phyloP scores from a whole-genome alignment of 2,888 invertebrate genomes.

The Labia minor region DNA sequence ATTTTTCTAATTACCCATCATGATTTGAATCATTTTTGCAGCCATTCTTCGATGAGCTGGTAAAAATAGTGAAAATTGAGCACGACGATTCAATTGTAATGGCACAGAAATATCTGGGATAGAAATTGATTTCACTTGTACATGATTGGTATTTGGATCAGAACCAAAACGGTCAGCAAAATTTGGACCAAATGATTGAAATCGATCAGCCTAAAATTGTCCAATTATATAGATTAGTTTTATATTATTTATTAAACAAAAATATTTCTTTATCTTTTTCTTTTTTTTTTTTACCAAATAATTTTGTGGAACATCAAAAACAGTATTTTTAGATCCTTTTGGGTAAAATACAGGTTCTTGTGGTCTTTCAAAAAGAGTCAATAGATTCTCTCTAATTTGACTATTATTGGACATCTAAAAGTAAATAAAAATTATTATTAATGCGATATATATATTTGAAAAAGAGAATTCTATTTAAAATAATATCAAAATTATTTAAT shows the following conservation, averaged over 20 bases:
- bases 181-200: constrained; percentile 20
- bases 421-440: not conserved
- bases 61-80: constrained; percentile 63
- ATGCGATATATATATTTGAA: too few relatives aligned
- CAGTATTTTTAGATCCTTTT: constrained; percentile 31
- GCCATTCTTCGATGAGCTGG: constrained; percentile 61
- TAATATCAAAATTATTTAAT: too few relatives aligned
- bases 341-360: constrained; percentile 63
- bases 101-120: constrained; percentile 50
- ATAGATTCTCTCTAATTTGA: constrained; percentile 31
- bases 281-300: constrained; percentile 47
- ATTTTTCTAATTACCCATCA: constrained; percentile 49
- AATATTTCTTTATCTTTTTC: too few relatives aligned
- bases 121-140: constrained; percentile 20
- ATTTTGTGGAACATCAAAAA: constrained; percentile 51
- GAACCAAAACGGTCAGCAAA: constrained; percentile 34
- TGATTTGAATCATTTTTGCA: constrained; percentile 53
- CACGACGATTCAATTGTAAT: constrained; percentile 49
- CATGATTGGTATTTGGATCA: constrained; percentile 33
- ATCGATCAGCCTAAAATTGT: constrained; percentile 20
- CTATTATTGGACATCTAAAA: not conserved
- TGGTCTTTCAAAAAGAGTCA: constrained; percentile 62
- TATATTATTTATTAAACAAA: too few relatives aligned
- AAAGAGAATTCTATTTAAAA: too few relatives aligned
- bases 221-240: too few relatives aligned